phyloP scores from a whole-genome alignment of 2,797 vertebrate species.

The Trachurus trachurus region DNA sequence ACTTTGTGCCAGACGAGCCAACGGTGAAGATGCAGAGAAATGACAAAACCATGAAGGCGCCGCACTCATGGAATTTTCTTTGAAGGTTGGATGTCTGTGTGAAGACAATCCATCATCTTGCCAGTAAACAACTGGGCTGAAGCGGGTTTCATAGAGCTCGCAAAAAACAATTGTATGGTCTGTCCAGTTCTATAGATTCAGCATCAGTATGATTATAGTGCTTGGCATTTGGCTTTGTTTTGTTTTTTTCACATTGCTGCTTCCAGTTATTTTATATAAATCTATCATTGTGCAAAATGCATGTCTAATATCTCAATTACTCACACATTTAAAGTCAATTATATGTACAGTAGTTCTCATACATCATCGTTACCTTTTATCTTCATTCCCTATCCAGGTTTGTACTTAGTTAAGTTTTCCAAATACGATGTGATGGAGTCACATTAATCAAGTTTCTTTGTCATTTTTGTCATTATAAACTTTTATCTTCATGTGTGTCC shows the following conservation, averaged over 20 bases:
- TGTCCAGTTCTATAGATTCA: not conserved
- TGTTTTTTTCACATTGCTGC: not conserved
- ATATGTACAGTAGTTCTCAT: not conserved
- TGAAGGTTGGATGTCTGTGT: slow-evolving; percentile 28
- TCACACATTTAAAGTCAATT: not conserved
- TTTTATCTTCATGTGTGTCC: no score
- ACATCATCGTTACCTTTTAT: not conserved
- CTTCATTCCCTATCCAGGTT: not conserved
- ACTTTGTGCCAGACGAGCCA: slow-evolving; percentile 45
- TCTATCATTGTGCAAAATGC: not conserved
- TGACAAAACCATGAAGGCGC: slow-evolving; percentile 30
- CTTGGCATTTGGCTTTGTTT: not conserved
- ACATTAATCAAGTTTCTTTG: not conserved
- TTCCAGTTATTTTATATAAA: not conserved
- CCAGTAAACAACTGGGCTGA: not conserved
- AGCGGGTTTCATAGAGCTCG: not conserved
- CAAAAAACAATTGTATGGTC: not conserved
- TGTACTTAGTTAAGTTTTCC: not conserved
- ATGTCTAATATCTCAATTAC: not conserved
- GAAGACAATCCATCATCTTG: not conserved
- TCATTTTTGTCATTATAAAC: not conserved
- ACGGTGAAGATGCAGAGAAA: slow-evolving; percentile 35
- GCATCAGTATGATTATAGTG: not conserved
- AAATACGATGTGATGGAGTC: not conserved
- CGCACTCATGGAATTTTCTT: slow-evolving; percentile 13